A percentile compares a stretch with the other conserved stretches of the same genome.
These are phyloP conservation scores for Capricornis sumatraensis DNA, from an alignment of 2,113 vertebrate genomes.

Conservation along the genomic window DNA sequence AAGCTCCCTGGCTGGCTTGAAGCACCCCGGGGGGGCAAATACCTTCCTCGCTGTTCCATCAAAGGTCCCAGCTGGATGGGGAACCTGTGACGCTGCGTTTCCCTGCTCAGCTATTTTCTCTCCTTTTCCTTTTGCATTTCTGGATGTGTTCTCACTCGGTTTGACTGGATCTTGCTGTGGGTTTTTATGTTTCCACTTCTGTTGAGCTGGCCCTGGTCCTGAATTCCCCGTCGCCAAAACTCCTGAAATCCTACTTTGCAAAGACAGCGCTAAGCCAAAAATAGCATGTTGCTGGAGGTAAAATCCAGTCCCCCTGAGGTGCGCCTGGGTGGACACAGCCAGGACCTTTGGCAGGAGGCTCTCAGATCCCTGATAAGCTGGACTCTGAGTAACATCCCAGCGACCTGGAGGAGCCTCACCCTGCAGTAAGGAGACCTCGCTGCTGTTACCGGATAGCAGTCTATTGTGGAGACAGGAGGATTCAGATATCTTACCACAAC, in stretches of 20 bases:
- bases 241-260: background rate
- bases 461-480: conserved; percentile 62
- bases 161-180: rapidly evolving
- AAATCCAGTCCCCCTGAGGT: background rate
- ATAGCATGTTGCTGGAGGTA: rapidly evolving
- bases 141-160: background rate
- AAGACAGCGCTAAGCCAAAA: background rate
- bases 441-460: conserved; percentile 73
- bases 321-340: background rate
- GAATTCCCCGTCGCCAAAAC: conserved; percentile 29
- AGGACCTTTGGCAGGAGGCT: background rate
- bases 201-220: conserved; percentile 74
- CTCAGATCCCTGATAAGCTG: conserved; percentile 26
- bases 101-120: rapidly evolving
- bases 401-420: conserved; percentile 47
- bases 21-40: background rate
- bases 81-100: rapidly evolving
- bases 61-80: background rate
- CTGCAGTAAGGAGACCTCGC: conserved; percentile 72
- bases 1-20: background rate
- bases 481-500: conserved; percentile 75
- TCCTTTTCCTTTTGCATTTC: background rate
- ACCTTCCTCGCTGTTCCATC: background rate
- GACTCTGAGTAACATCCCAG: background rate
- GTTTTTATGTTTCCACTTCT: background rate